A percentile compares a stretch with the other conserved stretches of the same genome.
Conservation (phyloP, 2,113 vertebrate species). For the Rana temporaria region DNA sequence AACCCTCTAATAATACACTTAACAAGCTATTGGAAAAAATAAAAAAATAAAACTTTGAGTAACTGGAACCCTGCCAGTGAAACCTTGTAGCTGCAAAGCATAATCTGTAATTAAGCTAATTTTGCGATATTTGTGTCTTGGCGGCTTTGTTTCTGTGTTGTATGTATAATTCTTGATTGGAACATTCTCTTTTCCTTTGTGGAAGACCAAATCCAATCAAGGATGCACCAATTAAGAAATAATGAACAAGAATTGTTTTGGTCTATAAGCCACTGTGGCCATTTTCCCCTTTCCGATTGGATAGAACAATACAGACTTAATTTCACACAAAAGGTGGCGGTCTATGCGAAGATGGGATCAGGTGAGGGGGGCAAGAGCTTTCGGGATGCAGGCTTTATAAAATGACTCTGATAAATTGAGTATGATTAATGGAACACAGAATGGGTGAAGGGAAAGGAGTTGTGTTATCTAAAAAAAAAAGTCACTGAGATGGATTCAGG, state of each 20-base stretch:
- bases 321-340: conserved; percentile 70
- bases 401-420: background rate
- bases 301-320: conserved; percentile 72
- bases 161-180: conserved; percentile 76
- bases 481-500: background rate
- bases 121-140: conserved; percentile 70
- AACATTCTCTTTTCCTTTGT: conserved; percentile 75
- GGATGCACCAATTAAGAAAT: conserved; percentile 76
- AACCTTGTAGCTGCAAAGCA: conserved; percentile 66
- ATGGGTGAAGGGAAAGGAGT: background rate
- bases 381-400: background rate
- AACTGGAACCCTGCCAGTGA: conserved; percentile 66
- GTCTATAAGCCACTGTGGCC: conserved; percentile 77
- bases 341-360: conserved; percentile 49
- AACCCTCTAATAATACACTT: background rate
- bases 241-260: conserved; percentile 82
- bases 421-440: background rate
- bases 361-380: background rate
- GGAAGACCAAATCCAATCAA: conserved; percentile 74
- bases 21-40: conserved; percentile 49
- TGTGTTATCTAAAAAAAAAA: background rate
- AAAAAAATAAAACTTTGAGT: conserved; percentile 56
- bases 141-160: conserved; percentile 74
- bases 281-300: conserved; percentile 73
- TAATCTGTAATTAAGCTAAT: conserved; percentile 78